phyloP scores from a whole-genome alignment of 2,113 vertebrate species.

The Beaufortia kweichowensis region DNA sequence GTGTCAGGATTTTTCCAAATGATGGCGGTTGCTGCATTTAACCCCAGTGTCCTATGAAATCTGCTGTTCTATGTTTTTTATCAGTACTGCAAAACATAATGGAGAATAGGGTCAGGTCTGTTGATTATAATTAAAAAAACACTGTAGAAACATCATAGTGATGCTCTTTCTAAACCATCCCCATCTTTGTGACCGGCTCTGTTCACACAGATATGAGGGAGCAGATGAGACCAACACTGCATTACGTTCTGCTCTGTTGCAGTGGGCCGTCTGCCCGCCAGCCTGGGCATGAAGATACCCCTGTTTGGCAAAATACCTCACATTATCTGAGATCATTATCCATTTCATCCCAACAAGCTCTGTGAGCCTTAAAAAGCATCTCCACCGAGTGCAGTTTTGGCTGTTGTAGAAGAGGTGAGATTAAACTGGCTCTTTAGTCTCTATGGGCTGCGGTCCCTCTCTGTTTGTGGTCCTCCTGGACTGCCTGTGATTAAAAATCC shows the following conservation, averaged over 20 bases:
- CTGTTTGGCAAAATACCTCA: slow-evolving; percentile 63
- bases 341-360: slow-evolving; percentile 66
- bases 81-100: background rate
- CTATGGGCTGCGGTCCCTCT: slow-evolving; percentile 49
- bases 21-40: slow-evolving; percentile 39
- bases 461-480: background rate
- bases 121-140: background rate
- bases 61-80: background rate
- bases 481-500: slow-evolving; percentile 29
- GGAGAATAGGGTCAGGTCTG: background rate
- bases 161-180: background rate
- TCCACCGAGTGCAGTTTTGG: slow-evolving; percentile 59
- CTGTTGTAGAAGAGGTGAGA: slow-evolving; percentile 60
- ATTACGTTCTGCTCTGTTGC: slow-evolving; percentile 46
- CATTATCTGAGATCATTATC: slow-evolving; percentile 68
- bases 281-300: slow-evolving; percentile 52
- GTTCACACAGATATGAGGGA: slow-evolving; percentile 37
- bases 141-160: slow-evolving; percentile 25
- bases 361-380: slow-evolving; percentile 61
- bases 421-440: slow-evolving; percentile 63
- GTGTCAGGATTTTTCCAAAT: slow-evolving; percentile 24
- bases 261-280: slow-evolving; percentile 44
- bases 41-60: slow-evolving; percentile 27
- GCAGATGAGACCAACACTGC: slow-evolving; percentile 37
- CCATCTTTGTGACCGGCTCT: slow-evolving; percentile 8